Evolutionary conservation across 1,140 invertebrate genomes (phyloP).

Genomic region (Oppia nitens): DNA sequence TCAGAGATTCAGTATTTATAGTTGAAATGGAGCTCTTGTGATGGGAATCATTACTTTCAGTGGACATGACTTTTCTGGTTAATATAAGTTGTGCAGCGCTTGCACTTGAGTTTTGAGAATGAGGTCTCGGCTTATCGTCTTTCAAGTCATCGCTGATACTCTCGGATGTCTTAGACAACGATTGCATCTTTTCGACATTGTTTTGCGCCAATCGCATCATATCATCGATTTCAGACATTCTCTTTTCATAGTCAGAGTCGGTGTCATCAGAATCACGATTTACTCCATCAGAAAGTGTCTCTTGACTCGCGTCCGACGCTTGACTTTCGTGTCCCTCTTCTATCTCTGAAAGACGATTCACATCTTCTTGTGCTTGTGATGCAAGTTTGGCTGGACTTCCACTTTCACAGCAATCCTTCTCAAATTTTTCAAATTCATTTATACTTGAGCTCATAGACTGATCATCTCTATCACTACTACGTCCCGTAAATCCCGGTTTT

Average conservation of each 20-base stretch:
- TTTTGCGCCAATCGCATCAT: slow-evolving; percentile 49
- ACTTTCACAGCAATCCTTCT: slow-evolving; percentile 62
- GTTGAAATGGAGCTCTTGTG: slow-evolving; percentile 1
- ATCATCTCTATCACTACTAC: slow-evolving; percentile 67
- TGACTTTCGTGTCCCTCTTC: slow-evolving; percentile 46
- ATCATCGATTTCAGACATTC: slow-evolving; percentile 53
- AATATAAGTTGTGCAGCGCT: neutral
- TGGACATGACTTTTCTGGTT: neutral
- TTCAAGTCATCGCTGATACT: neutral
- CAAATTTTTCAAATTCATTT: slow-evolving; percentile 81
- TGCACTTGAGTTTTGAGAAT: slow-evolving; percentile 6
- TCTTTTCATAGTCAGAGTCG: slow-evolving; percentile 44
- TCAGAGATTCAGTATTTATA: slow-evolving; percentile 3
- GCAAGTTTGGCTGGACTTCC: slow-evolving; percentile 47
- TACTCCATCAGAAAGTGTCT: slow-evolving; percentile 36
- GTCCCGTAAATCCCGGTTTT: slow-evolving; percentile 29
- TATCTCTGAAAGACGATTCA: slow-evolving; percentile 54
- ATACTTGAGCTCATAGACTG: slow-evolving; percentile 65
- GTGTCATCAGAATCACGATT: slow-evolving; percentile 27
- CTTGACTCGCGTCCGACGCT: slow-evolving; percentile 42
- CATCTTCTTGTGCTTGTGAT: slow-evolving; percentile 54
- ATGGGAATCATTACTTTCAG: slow-evolving; percentile 16
- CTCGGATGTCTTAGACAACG: slow-evolving; percentile 10
- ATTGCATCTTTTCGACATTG: slow-evolving; percentile 40
- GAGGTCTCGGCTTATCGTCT: neutral